These are phyloP conservation scores for Aegotheles bennettii DNA, from an alignment of 2,113 vertebrate genomes.

Conservation along the genomic window DNA sequence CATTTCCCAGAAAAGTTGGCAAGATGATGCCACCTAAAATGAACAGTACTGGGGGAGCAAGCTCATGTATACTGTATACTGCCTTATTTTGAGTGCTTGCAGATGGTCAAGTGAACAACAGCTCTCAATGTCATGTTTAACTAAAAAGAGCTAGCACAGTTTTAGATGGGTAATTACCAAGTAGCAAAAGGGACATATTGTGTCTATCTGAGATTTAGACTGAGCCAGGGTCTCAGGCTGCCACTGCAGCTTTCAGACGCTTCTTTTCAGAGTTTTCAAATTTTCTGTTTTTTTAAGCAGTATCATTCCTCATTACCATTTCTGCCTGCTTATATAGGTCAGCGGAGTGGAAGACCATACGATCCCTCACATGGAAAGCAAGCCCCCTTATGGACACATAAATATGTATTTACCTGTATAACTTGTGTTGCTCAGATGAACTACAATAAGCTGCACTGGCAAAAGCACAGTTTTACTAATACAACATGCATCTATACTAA, in stretches of 20 bases:
- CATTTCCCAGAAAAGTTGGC: constrained; percentile 2
- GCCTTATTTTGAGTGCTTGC: neutral
- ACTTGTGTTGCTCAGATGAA: neutral
- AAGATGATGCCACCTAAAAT: neutral
- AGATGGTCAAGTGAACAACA: constrained; percentile 25
- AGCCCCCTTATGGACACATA: neutral
- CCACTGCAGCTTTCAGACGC: neutral
- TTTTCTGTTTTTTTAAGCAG: neutral
- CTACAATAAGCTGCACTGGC: neutral
- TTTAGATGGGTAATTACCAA: neutral
- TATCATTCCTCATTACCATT: neutral
- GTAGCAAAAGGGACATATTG: neutral
- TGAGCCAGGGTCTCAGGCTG: neutral
- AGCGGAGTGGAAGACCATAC: neutral
- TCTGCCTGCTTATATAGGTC: neutral
- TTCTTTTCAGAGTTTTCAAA: neutral
- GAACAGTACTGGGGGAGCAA: neutral
- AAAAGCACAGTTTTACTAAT: constrained; percentile 11
- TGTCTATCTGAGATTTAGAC: neutral
- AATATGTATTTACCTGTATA: neutral
- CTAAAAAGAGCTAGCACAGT: neutral
- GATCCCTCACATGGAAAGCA: neutral
- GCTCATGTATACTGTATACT: neutral
- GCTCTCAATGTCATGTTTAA: neutral
- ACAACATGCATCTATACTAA: neutral